Percentiles rank a stretch among this genome's conserved stretches.
phyloP scores from a whole-genome alignment of 1,140 invertebrate species.

The Drosophila varians region DNA sequence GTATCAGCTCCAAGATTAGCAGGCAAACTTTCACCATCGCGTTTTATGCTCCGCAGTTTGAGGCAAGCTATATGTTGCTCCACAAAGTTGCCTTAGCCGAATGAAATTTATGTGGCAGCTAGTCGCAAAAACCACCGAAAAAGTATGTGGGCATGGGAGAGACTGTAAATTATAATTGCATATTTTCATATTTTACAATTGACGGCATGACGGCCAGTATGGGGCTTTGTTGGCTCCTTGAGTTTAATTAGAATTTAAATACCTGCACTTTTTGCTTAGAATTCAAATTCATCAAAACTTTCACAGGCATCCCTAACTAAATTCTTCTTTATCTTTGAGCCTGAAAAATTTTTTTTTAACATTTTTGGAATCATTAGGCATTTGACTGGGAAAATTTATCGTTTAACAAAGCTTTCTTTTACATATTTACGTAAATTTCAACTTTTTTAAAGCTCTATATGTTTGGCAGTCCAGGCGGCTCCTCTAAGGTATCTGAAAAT shows the following conservation, averaged over 20 bases:
- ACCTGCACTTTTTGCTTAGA: constrained; percentile 47
- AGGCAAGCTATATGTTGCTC: constrained; percentile 16
- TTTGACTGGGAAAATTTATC: neutral
- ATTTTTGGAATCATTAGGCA: too few relatives aligned
- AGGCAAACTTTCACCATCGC: constrained; percentile 65
- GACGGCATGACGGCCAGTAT: constrained; percentile 51
- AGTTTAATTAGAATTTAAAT: constrained; percentile 72
- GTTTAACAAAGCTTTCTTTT: neutral
- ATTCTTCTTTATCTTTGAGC: neutral
- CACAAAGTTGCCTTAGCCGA: constrained; percentile 62
- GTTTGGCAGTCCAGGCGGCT: too few relatives aligned
- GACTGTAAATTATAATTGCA: constrained; percentile 82
- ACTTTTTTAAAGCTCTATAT: neutral
- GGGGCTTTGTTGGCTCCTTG: constrained; percentile 4
- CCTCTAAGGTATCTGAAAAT: neutral
- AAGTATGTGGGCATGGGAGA: constrained; percentile 1
- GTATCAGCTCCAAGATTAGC: constrained; percentile 57
- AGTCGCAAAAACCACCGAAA: constrained; percentile 26
- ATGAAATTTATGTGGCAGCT: constrained; percentile 62
- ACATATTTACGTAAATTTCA: too few relatives aligned
- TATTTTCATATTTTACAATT: constrained; percentile 82
- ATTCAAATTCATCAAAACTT: constrained; percentile 61
- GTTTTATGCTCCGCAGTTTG: constrained; percentile 45
- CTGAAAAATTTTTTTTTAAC: neutral
- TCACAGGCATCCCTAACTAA: constrained; percentile 46